phyloP scores from a whole-genome alignment of 2,888 invertebrate genomes.

The Alsophila aescularia region DNA sequence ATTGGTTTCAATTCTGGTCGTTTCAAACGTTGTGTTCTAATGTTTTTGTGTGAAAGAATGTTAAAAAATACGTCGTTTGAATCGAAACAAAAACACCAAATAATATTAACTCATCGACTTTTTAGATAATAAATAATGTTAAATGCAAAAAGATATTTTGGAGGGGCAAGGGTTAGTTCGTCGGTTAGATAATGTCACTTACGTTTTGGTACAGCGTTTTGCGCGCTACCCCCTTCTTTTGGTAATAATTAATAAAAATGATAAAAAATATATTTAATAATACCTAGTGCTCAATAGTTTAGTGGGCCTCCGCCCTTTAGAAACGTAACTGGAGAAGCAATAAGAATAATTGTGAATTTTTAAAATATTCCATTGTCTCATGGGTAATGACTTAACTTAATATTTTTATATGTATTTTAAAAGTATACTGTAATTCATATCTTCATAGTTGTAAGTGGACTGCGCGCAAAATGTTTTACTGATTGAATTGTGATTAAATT shows the following conservation, averaged over 20 bases:
- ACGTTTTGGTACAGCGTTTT: conserved; percentile 72
- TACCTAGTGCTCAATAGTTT: conserved; percentile 82
- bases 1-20: conserved; percentile 32
- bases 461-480: conserved; percentile 54
- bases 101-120: conserved; percentile 82
- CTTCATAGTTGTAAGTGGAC: conserved; percentile 79
- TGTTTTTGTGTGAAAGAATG: conserved; percentile 35
- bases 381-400: conserved; percentile 70
- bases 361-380: conserved; percentile 54
- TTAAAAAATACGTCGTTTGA: conserved; percentile 54
- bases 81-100: conserved; percentile 83
- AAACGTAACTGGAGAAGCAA: conserved; percentile 72
- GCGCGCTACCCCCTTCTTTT: conserved; percentile 62
- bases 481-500: conserved; percentile 32
- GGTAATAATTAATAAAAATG: conserved; percentile 70
- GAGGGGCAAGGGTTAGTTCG: conserved; percentile 69
- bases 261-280: conserved; percentile 59
- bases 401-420: conserved; percentile 85
- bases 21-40: conserved; percentile 30
- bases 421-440: conserved; percentile 81
- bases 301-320: conserved; percentile 59
- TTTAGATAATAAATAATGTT: conserved; percentile 81
- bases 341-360: conserved; percentile 75
- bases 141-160: conserved; percentile 76
- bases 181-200: conserved; percentile 65